These are phyloP conservation scores for Caenorhabditis sp. DNA, from an alignment of 2,888 invertebrate species.

Conservation along the genomic window DNA sequence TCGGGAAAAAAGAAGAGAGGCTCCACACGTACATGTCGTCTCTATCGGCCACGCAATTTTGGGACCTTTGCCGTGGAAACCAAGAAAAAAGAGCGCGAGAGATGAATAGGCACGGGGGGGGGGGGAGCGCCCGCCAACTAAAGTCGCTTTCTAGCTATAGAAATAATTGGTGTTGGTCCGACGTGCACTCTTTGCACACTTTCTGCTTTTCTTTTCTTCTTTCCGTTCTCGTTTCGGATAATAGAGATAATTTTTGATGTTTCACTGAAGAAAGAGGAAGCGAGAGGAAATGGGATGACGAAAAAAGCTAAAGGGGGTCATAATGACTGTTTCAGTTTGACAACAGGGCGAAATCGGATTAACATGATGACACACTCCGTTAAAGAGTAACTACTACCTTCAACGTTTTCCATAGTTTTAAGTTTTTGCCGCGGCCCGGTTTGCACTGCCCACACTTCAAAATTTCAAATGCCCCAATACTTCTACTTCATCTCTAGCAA, in stretches of 20 bases:
- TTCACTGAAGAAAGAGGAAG: neutral
- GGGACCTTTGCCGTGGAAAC: conserved; percentile 34
- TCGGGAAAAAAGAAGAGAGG: conserved; percentile 23
- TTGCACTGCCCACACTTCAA: no score
- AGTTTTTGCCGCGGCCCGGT: no score
- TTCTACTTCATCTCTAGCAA: no score
- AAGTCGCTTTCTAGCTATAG: conserved; percentile 46
- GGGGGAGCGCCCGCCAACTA: conserved; percentile 22
- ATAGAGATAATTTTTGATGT: neutral
- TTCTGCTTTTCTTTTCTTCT: neutral
- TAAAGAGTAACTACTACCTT: neutral
- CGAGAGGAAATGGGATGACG: neutral
- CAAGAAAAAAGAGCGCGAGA: conserved; percentile 21
- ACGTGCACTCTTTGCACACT: conserved; percentile 34
- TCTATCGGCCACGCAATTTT: conserved; percentile 25
- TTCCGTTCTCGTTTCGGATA: neutral
- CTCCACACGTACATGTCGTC: neutral
- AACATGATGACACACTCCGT: neutral
- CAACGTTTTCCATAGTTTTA: no score
- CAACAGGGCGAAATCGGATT: conserved; percentile 24
- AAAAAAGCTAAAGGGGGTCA: neutral
- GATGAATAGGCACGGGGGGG: conserved; percentile 44
- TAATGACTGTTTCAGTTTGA: conserved; percentile 2
- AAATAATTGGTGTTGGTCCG: conserved; percentile 35
- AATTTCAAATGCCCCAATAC: no score